Percentiles rank a stretch among this genome's conserved stretches.
Conservation (phyloP, 2,113 vertebrate species). For the Aplodontia rufa region DNA sequence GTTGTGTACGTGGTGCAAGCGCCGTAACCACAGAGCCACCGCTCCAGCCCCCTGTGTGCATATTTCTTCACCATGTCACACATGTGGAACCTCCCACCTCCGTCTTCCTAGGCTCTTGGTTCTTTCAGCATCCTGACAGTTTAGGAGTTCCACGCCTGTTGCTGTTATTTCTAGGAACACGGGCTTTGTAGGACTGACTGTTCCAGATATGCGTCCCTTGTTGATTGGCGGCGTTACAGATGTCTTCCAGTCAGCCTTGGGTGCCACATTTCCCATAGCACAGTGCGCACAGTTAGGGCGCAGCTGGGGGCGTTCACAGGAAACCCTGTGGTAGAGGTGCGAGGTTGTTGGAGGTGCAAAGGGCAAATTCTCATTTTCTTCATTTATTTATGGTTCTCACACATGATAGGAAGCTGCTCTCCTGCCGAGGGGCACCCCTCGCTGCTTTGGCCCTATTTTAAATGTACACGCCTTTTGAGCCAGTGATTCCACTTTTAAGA, state of each 20-base stretch:
- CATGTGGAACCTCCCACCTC: neutral
- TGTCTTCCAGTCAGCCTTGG: neutral
- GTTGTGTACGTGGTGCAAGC: no score
- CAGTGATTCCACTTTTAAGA: neutral
- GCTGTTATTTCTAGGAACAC: neutral
- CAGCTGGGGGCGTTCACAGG: neutral
- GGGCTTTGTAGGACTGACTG: neutral
- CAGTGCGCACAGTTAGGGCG: fast-evolving
- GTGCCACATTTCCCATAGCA: no score
- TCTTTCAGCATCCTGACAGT: neutral
- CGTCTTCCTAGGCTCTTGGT: neutral
- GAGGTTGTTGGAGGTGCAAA: no score
- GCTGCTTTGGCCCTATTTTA: no score
- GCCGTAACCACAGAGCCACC: no score
- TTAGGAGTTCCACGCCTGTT: neutral
- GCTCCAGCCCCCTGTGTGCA: no score
- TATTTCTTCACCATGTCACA: neutral
- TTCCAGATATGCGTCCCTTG: no score
- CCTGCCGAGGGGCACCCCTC: neutral
- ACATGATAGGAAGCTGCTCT: neutral
- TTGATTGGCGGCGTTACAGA: no score
- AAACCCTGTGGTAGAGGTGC: no score
- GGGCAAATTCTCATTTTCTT: neutral
- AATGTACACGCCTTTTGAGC: neutral
- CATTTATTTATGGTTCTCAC: neutral